Base-by-base conservation (phyloP, 2,888 invertebrate genomes). In the Meganola albula region DNA sequence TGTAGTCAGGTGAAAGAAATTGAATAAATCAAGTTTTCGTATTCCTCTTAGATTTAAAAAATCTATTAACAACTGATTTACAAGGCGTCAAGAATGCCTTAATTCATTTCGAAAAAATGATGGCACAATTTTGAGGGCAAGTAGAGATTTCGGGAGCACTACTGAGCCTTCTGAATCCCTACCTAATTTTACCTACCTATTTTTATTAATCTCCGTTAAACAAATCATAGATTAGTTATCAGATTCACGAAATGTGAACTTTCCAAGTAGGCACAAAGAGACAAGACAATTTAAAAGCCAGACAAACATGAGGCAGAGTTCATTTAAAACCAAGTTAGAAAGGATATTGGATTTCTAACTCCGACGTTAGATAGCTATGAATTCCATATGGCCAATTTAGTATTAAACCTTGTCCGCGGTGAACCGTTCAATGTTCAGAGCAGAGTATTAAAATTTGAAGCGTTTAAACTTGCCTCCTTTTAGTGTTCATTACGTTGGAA, bases 401-500 rank as follows among this genome's bases (percentile, higher is more conserved):
- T 64, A 63, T 60, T 61, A 67, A 70, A 71, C 56, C 66, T 50
- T 61, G 64, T 64, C 68, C 73, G 68, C 61, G 60, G 60, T 56
- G 56, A 58, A 62, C 65, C 61, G 58, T 20, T n/a, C 20, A 6
- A 20, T n/a, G 20, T 51, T 44, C 51, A 40, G 51, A 49, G 53
- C 41, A 54, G 63, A 45, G 76, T 79, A 82, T 82, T 83, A 82
- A 82, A 83, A 82, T 83, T 77, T 80, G 76, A 82, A 83, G 76
- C 78, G 75, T 67, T 75, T 64, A 71, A 82, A 82, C 78, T 84
- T 82, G 63, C 64, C 75, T 76, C 75, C 82, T 80, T 78, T 82
- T 82, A 82, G 77, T 82, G 79, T 82, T 84, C 82, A 82, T 85
- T 82, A 85, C 74, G 70, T 63, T 34, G 73, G 73, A 76, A 80